Evolutionary conservation across 2,113 vertebrate species (phyloP), one percentile per base, ranked within the genome.

Genomic region (Pseudopodoces humilis): DNA sequence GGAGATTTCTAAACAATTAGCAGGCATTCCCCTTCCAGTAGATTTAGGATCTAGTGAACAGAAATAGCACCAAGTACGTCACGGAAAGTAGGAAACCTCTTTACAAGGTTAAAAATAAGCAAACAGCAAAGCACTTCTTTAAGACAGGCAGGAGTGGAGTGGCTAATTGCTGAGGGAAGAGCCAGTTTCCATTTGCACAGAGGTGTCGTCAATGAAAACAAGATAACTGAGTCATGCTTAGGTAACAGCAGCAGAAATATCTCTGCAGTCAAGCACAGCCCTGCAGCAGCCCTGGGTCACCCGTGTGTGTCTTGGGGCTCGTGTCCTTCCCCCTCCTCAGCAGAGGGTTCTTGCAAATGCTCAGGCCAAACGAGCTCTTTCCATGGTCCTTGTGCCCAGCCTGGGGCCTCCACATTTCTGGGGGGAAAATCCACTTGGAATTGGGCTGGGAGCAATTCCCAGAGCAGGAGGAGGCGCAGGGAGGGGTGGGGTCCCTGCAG

Each of bases 51-150:
- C 13, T 46, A 18, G 56, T 65, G 88, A 52, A 33, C 79, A 60
- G 63, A 93, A 97, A 96, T 95, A 96, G 80, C 72, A 16, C 10
- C 65, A 8, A 62, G 69, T 33, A 90, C 72, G 3, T 93, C 94
- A 96, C 0, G 80, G 95, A 96, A 96, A 96, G 64, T 5, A 23
- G 88, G 93, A 97, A 96, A 94, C 94, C 83, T 95, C 95, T 86
- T 97, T 90, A 44, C 15, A 1, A 19, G 58, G 92, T 72, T 96
- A 90, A 96, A 94, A 96, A 96, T 96, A 97, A 95, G 82, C 86
- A 93, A 86, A 33, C 24, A 67, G 87, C 75, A 44, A n/a, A 64
- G 88, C 3, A 0, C 65, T 90, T 76, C 71, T 93, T 95, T 92
- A 75, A 90, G 88, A 71, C 21, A 6, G 52, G 33, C 55, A 41